Conservation (phyloP, 2,113 vertebrate genomes). For the Zosterops pallidus region DNA sequence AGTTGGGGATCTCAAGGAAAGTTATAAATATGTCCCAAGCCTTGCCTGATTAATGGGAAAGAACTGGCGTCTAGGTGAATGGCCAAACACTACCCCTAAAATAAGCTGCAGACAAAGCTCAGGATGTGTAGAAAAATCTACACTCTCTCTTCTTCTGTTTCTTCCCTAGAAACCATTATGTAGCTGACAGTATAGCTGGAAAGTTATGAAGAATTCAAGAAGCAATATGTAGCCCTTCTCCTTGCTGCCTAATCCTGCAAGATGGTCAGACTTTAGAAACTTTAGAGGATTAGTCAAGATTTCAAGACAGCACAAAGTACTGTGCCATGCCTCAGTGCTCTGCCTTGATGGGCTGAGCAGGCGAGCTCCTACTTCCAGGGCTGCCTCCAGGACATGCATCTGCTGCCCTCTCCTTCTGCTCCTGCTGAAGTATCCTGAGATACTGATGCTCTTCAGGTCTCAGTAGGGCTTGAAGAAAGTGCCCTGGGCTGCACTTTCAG, state of each 20-base stretch:
- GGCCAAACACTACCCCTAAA: not conserved
- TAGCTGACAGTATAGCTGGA: not conserved
- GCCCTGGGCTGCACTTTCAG: rapidly evolving
- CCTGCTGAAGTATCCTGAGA: not conserved
- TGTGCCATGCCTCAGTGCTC: not conserved
- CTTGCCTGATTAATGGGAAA: not conserved
- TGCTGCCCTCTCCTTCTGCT: not conserved
- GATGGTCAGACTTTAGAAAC: not conserved
- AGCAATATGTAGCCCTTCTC: rapidly evolving
- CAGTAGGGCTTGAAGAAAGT: not conserved
- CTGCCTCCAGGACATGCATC: not conserved
- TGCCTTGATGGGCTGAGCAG: not conserved
- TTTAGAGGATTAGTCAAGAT: not conserved
- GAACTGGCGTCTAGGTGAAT: not conserved
- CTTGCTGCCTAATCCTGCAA: not conserved
- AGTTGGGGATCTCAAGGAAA: not conserved
- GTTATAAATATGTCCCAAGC: not conserved
- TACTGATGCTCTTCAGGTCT: not conserved
- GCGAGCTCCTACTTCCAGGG: not conserved
- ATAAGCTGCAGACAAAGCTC: not conserved
- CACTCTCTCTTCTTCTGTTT: not conserved
- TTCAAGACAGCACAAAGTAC: not conserved
- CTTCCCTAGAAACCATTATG: not conserved
- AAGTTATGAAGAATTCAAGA: not conserved
- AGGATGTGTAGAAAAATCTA: not conserved